These are phyloP conservation scores for Globicephala melas DNA, from an alignment of 2,113 vertebrate species.

Conservation along the genomic window DNA sequence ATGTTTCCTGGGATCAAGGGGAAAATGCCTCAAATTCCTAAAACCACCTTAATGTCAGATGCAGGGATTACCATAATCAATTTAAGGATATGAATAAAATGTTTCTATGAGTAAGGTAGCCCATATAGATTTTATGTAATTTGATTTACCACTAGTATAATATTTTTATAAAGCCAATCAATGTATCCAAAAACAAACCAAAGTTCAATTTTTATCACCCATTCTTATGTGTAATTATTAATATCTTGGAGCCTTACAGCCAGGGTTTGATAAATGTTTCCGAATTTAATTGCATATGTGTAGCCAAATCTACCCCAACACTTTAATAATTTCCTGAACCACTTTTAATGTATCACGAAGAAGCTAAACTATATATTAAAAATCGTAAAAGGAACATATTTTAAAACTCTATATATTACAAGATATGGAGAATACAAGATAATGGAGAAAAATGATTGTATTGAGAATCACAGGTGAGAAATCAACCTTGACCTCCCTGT, in stretches of 20 bases:
- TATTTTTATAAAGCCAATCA: background rate
- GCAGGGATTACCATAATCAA: background rate
- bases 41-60: background rate
- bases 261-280: background rate
- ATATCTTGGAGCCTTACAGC: background rate
- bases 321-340: background rate
- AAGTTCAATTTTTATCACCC: background rate
- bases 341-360: background rate
- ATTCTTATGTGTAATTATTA: background rate
- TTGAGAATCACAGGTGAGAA: background rate
- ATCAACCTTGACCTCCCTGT: background rate
- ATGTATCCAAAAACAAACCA: background rate
- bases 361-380: background rate
- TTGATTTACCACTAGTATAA: background rate
- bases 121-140: background rate
- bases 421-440: background rate
- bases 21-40: background rate
- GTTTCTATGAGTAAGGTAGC: background rate
- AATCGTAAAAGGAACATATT: background rate
- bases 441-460: background rate
- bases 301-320: background rate
- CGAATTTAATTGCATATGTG: background rate
- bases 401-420: background rate
- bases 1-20: background rate
- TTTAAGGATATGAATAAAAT: slow-evolving; percentile 1